Evolutionary conservation across 2,888 invertebrate genomes (phyloP).

Genomic region (Thyatira batis): DNA sequence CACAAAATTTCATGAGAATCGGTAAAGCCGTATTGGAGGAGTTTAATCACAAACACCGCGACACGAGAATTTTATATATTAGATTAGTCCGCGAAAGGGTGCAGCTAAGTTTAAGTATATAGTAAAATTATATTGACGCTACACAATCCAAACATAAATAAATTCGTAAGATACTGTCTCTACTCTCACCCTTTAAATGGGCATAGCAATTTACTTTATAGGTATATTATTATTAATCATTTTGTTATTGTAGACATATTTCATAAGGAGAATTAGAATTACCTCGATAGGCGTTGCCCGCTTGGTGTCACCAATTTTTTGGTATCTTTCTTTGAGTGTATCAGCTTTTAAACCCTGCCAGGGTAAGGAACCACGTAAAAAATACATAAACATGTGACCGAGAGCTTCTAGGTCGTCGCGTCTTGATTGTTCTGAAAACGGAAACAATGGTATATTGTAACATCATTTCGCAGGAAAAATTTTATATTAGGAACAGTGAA

Average conservation of each 20-base stretch:
- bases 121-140: too few relatives aligned
- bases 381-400: constrained; percentile 99
- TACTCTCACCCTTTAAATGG: too few relatives aligned
- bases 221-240: constrained; percentile 7
- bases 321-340: constrained; percentile 99
- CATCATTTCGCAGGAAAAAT: background rate
- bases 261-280: constrained; percentile 10
- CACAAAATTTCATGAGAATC: too few relatives aligned
- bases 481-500: background rate
- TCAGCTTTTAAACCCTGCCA: constrained; percentile 99
- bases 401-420: constrained; percentile 99
- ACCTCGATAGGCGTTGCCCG: constrained; percentile 99
- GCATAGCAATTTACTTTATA: too few relatives aligned
- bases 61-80: too few relatives aligned
- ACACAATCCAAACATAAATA: too few relatives aligned
- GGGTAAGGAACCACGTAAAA: constrained; percentile 98
- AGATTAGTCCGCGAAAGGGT: too few relatives aligned
- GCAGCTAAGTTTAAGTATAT: too few relatives aligned
- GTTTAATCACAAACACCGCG: too few relatives aligned
- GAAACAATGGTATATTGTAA: constrained; percentile 20
- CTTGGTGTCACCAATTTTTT: constrained; percentile 99
- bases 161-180: too few relatives aligned
- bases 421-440: constrained; percentile 95
- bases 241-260: background rate
- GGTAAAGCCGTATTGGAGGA: too few relatives aligned